Percentiles rank a stretch among this genome's conserved stretches.
Conservation (phyloP, 2,888 invertebrate species). For the Lepidochrysops patricia region DNA sequence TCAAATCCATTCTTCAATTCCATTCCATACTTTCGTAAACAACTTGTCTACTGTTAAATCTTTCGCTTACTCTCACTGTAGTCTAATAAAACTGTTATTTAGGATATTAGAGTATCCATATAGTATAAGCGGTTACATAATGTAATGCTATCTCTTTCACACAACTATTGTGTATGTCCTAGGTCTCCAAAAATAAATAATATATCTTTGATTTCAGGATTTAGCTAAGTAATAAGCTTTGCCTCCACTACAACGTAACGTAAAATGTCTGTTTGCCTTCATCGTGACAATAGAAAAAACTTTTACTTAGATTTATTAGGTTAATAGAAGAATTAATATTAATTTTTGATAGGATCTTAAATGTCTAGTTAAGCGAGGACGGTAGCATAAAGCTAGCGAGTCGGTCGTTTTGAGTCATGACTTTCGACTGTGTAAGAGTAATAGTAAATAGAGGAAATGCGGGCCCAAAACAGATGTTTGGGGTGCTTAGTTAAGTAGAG, state of each 20-base stretch:
- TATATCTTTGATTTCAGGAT: background rate
- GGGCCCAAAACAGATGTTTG: background rate
- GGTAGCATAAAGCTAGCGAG: background rate
- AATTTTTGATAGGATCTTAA: slow-evolving; percentile 2
- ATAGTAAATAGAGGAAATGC: background rate
- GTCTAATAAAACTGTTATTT: background rate
- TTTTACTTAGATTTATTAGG: background rate
- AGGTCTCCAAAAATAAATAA: background rate
- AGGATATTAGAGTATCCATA: background rate
- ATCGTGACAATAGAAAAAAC: background rate
- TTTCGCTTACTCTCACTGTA: background rate
- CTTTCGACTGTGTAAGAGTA: background rate
- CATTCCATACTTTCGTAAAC: background rate
- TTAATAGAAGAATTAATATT: background rate
- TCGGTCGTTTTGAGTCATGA: background rate
- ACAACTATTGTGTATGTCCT: background rate
- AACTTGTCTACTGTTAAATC: background rate
- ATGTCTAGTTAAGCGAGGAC: background rate
- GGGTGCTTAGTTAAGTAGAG: background rate
- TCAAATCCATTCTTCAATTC: background rate
- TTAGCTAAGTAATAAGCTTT: background rate
- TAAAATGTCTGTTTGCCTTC: background rate
- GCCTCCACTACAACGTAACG: background rate
- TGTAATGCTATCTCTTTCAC: background rate
- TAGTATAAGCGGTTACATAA: background rate